Conservation (phyloP, 2,888 invertebrate genomes). For the Tiphia femorata region DNA sequence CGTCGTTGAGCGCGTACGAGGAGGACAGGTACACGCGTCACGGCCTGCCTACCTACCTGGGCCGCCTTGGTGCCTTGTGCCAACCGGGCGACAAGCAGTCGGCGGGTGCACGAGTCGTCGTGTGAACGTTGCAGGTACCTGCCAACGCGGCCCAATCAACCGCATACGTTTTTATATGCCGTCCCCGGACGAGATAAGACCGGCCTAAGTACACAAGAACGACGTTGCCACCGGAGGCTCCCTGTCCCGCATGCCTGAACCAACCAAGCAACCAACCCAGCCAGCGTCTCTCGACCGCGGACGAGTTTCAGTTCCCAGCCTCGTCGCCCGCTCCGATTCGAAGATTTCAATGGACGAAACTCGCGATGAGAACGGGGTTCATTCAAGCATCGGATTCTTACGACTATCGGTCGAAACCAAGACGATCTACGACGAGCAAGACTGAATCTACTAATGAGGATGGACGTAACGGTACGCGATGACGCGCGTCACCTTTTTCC, state of each 20-base stretch:
- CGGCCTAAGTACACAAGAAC: constrained; percentile 5
- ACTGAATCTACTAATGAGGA: background rate
- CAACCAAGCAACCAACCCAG: too few relatives aligned
- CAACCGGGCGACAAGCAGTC: background rate
- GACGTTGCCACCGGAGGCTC: constrained; percentile 2
- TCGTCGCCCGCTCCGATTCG: too few relatives aligned
- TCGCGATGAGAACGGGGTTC: too few relatives aligned
- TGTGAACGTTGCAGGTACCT: constrained; percentile 39
- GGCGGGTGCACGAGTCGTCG: constrained; percentile 11
- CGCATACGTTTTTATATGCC: constrained; percentile 23
- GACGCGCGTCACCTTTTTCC: constrained; percentile 25
- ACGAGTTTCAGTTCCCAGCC: too few relatives aligned
- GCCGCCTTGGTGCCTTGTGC: background rate
- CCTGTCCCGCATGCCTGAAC: background rate
- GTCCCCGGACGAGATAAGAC: constrained; percentile 18
- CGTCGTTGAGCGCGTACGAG: background rate
- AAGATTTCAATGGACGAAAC: too few relatives aligned
- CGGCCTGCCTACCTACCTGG: background rate
- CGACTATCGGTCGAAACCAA: too few relatives aligned
- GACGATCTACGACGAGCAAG: too few relatives aligned
- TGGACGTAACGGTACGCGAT: constrained; percentile 31
- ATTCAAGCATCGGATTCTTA: too few relatives aligned
- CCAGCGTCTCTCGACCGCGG: too few relatives aligned
- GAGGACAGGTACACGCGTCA: background rate
- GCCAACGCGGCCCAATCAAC: constrained; percentile 33